Percentiles rank a stretch among this genome's conserved stretches.
phyloP scores from a whole-genome alignment of 2,113 vertebrate species.

The Ceyx margarethae region DNA sequence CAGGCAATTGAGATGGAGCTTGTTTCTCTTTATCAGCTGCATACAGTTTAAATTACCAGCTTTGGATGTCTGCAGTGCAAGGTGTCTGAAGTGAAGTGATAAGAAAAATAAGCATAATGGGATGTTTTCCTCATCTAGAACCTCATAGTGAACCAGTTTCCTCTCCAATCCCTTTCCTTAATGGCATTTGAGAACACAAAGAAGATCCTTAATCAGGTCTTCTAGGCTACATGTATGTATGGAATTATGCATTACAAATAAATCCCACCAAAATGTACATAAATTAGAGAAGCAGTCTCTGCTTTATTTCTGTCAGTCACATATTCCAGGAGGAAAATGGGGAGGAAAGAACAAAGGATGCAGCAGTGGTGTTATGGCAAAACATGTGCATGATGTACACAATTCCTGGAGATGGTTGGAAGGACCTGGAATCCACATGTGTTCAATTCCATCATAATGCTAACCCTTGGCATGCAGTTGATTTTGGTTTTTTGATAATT shows the following conservation, averaged over 20 bases:
- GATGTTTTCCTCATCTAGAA: conserved; percentile 31
- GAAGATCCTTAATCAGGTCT: conserved; percentile 4
- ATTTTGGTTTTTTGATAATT: neutral
- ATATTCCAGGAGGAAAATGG: neutral
- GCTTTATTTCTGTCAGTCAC: neutral
- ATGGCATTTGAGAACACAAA: conserved; percentile 19
- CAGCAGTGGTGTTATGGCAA: neutral
- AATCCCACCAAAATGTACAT: neutral
- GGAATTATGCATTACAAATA: neutral
- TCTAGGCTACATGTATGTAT: neutral
- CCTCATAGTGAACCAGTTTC: neutral
- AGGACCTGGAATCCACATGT: neutral
- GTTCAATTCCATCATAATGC: neutral
- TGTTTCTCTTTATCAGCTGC: conserved; percentile 15
- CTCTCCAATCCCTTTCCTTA: conserved; percentile 10
- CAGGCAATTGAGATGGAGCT: neutral
- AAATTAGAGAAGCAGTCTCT: neutral
- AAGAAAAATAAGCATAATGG: conserved; percentile 59
- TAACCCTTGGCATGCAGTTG: neutral
- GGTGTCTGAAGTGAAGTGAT: conserved; percentile 61
- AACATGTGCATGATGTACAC: neutral
- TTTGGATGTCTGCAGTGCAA: conserved; percentile 17
- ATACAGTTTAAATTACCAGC: neutral
- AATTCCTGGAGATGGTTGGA: neutral
- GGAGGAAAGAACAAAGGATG: neutral